These are phyloP conservation scores for Agrilus planipennis DNA, from an alignment of 1,140 invertebrate species.

Conservation along the genomic window DNA sequence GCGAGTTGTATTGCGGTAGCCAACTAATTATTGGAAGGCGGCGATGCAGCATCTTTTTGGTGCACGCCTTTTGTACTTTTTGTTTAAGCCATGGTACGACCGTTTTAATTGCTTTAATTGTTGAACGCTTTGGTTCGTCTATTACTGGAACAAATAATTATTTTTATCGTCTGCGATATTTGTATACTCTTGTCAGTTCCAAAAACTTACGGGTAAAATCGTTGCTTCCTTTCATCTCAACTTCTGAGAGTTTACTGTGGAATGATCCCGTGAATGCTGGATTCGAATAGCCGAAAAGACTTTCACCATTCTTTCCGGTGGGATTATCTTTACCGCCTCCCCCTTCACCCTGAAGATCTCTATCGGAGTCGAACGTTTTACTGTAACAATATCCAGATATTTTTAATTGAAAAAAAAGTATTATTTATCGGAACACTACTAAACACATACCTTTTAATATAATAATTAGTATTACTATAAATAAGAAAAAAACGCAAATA, in stretches of 20 bases:
- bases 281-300: slow-evolving; percentile 32
- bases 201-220: slow-evolving; percentile 37
- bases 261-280: slow-evolving; percentile 30
- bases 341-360: slow-evolving; percentile 28
- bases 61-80: slow-evolving; percentile 35
- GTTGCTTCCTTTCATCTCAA: slow-evolving; percentile 33
- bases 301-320: too few relatives aligned
- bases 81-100: slow-evolving; percentile 29
- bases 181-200: slow-evolving; percentile 6
- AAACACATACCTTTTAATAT: too few relatives aligned
- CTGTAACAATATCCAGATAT: too few relatives aligned
- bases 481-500: too few relatives aligned
- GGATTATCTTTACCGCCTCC: slow-evolving; percentile 26
- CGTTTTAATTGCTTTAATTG: slow-evolving; percentile 14
- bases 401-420: too few relatives aligned
- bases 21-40: slow-evolving; percentile 59
- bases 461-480: too few relatives aligned
- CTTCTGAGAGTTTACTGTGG: slow-evolving; percentile 23
- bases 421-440: too few relatives aligned
- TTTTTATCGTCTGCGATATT: slow-evolving; percentile 3
- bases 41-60: slow-evolving; percentile 54
- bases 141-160: slow-evolving; percentile 12
- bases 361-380: too few relatives aligned
- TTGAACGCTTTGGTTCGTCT: slow-evolving; percentile 14
- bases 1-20: slow-evolving; percentile 56